Conservation (phyloP, 2,797 vertebrate species). For the Rhabdophis nuchalis region DNA sequence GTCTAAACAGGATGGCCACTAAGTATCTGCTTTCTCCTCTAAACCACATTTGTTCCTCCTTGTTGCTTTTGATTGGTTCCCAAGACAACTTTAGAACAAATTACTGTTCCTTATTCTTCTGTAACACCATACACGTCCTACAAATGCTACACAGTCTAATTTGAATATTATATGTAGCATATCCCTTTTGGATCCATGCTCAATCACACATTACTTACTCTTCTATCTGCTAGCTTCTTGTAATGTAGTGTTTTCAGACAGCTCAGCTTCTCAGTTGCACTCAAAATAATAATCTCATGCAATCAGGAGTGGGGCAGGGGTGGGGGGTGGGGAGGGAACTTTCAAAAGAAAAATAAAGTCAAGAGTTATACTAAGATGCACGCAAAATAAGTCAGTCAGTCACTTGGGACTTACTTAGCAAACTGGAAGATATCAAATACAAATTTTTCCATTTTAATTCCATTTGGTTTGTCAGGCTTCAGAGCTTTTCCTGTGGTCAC, state of each 20-base stretch:
- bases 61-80: neutral
- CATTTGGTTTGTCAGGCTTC: conserved; percentile 92
- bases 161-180: neutral
- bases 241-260: neutral
- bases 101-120: neutral
- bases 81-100: neutral
- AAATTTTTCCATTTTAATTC: conserved; percentile 99
- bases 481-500: conserved; percentile 74
- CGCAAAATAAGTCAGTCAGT: neutral
- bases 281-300: neutral
- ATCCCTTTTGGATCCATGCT: neutral
- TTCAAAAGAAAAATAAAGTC: neutral
- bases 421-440: conserved; percentile 99
- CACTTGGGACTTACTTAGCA: conserved; percentile 82
- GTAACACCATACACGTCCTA: neutral
- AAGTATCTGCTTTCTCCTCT: neutral
- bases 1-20: neutral
- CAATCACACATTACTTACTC: neutral
- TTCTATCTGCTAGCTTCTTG: neutral
- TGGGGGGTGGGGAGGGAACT: neutral
- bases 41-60: neutral
- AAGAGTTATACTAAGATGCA: neutral
- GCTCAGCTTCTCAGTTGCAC: neutral
- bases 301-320: neutral
- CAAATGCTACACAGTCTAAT: neutral